Evolutionary conservation across 1,140 invertebrate species (phyloP).

Genomic region (Cyclargus thomasi): DNA sequence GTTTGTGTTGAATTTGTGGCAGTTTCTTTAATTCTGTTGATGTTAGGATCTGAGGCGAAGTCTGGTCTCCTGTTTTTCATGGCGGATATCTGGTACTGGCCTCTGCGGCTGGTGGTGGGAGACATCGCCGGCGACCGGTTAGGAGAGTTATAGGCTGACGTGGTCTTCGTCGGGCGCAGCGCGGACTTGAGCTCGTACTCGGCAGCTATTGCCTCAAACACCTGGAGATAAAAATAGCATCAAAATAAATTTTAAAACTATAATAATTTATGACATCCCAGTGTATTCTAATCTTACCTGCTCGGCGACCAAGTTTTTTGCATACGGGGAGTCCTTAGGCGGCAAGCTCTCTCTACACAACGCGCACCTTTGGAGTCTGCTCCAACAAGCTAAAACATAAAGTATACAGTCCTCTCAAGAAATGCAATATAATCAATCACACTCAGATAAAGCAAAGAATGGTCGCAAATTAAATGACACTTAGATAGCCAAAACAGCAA

Average conservation of each 20-base stretch:
- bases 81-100: constrained; percentile 57
- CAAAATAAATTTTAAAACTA: not conserved
- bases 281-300: constrained; percentile 39
- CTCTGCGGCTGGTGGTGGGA: constrained; percentile 41
- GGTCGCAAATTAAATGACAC: too few relatives aligned
- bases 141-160: constrained; percentile 47
- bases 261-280: not conserved
- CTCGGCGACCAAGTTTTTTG: constrained; percentile 59
- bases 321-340: constrained; percentile 52
- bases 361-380: constrained; percentile 51
- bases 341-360: constrained; percentile 56
- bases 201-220: constrained; percentile 64
- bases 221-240: constrained; percentile 33
- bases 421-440: too few relatives aligned
- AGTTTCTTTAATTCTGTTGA: constrained; percentile 7
- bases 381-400: constrained; percentile 50
- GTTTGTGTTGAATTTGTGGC: constrained; percentile 19
- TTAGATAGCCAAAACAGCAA: too few relatives aligned
- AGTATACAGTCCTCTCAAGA: not conserved
- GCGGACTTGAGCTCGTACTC: constrained; percentile 61
- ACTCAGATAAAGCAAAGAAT: too few relatives aligned
- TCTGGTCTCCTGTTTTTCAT: constrained; percentile 49
- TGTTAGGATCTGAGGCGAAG: constrained; percentile 17
- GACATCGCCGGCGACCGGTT: constrained; percentile 49
- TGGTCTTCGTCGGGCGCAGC: constrained; percentile 28